Base-by-base conservation (phyloP, 2,113 vertebrate genomes). In the Polypterus senegalus region DNA sequence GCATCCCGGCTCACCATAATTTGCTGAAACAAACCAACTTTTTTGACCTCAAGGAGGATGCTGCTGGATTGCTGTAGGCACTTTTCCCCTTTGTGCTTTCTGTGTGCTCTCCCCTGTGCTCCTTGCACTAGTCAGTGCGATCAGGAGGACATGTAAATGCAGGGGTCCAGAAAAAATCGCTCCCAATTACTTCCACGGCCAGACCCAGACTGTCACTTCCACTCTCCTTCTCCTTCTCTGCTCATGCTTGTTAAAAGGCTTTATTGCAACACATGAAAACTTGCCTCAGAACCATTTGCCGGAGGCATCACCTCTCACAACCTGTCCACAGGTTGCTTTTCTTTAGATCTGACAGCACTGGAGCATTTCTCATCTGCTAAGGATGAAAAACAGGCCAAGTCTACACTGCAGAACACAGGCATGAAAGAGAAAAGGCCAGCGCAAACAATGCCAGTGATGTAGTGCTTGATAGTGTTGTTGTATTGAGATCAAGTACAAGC, bases 131-230 rank as follows among this genome's bases (percentile, higher is more conserved):
- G 27, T 27, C 27, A 27, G 27, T 27, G 27, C 27, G 27, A 69
- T 62, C 70, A 66, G 69, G 70, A 79, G 73, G 67, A 70, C 72
- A 80, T 86, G 82, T 87, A 86, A 87, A 87, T 86, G 27, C 27
- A 83, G 78, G 79, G 27, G 81, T 86, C 85, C 82, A 79, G 81
- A 83, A 81, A 80, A 72, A 88, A 86, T 87, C 91, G 92, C 94
- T 93, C 88, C 88, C 91, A 94, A 91, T 94, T 94, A 94, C 88
- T 86, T 86, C 89, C 90, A 92, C 86, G 84, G 89, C 79, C 85
- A 83, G 81, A 84, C 83, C 90, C 90, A 89, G 87, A 82, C 80
- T 94, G 83, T 91, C 92, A 91, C 83, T 81, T 89, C 77, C 76
- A 83, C 89, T 91, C 86, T 88, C 86, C 84, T 81, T 91, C 90